phyloP scores from a whole-genome alignment of 2,888 invertebrate genomes.

The Anarsia innoxiella region DNA sequence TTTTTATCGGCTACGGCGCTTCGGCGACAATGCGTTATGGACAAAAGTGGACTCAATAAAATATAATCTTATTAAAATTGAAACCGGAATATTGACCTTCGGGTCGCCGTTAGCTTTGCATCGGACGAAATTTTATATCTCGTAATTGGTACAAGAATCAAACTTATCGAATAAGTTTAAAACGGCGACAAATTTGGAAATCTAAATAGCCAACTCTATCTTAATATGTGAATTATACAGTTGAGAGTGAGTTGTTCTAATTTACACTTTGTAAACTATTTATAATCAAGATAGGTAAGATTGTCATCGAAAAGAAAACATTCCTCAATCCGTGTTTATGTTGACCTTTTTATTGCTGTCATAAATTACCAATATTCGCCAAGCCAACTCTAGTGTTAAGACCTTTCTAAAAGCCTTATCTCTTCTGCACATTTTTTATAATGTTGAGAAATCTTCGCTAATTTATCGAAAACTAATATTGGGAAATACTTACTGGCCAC shows the following conservation, averaged over 20 bases:
- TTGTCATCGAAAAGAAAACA: constrained; percentile 1
- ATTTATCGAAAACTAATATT: too few relatives aligned
- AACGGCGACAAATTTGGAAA: constrained; percentile 17
- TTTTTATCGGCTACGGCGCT: constrained; percentile 30
- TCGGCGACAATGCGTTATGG: constrained; percentile 22
- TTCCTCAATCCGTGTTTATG: neutral
- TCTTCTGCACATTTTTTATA: too few relatives aligned
- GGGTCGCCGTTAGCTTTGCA: constrained; percentile 34
- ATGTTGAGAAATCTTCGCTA: too few relatives aligned
- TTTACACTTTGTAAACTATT: constrained; percentile 7
- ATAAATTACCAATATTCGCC: too few relatives aligned
- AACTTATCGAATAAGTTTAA: constrained; percentile 23
- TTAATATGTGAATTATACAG: constrained; percentile 7
- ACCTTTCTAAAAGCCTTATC: too few relatives aligned
- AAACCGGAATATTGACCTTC: constrained; percentile 34
- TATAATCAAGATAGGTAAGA: constrained; percentile 1
- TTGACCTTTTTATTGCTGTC: neutral
- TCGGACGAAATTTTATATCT: constrained; percentile 26
- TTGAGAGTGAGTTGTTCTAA: constrained; percentile 2
- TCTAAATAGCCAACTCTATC: constrained; percentile 4
- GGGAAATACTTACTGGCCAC: too few relatives aligned
- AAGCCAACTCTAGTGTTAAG: too few relatives aligned
- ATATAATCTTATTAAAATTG: constrained; percentile 26
- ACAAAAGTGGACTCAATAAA: constrained; percentile 21
- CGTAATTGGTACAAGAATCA: constrained; percentile 26